Percentiles rank a stretch among this genome's conserved stretches.
phyloP scores from a whole-genome alignment of 1,140 invertebrate genomes.

The Gonioctena quinquepunctata region DNA sequence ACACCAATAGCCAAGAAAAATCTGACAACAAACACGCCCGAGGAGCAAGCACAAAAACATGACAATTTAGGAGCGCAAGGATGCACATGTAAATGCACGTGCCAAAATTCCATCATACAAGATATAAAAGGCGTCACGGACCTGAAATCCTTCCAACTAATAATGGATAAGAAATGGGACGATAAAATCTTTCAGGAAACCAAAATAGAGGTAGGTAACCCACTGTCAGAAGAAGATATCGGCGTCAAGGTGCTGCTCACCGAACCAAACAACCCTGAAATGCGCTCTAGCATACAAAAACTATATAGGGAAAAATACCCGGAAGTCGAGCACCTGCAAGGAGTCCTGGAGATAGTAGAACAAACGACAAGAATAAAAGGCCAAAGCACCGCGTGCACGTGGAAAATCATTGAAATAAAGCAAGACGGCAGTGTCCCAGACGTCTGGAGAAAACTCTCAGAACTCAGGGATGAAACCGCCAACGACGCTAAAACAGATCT shows the following conservation, averaged over 20 bases:
- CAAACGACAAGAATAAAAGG: slow-evolving; percentile 5
- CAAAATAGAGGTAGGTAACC: slow-evolving; percentile 20
- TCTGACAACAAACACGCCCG: too few relatives aligned
- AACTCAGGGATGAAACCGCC: background rate
- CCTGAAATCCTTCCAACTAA: background rate
- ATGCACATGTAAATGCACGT: background rate
- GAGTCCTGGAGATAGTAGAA: slow-evolving; percentile 22
- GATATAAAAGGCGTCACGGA: background rate
- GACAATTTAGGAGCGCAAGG: background rate
- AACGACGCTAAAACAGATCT: background rate
- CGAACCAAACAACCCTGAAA: slow-evolving; percentile 15
- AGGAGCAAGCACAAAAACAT: too few relatives aligned
- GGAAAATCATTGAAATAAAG: slow-evolving; percentile 21
- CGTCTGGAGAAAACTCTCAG: background rate
- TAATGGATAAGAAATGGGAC: background rate
- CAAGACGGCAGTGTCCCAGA: background rate
- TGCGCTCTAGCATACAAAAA: slow-evolving; percentile 22
- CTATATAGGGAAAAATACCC: slow-evolving; percentile 23
- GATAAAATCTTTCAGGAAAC: slow-evolving; percentile 8
- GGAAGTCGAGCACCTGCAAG: slow-evolving; percentile 5
- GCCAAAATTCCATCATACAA: background rate
- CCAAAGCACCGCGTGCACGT: background rate
- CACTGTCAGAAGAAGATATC: background rate
- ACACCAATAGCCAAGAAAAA: too few relatives aligned
- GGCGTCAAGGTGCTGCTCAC: slow-evolving; percentile 22